phyloP scores from a whole-genome alignment of 2,797 vertebrate species.

The Rhadinocentrus ornatus region DNA sequence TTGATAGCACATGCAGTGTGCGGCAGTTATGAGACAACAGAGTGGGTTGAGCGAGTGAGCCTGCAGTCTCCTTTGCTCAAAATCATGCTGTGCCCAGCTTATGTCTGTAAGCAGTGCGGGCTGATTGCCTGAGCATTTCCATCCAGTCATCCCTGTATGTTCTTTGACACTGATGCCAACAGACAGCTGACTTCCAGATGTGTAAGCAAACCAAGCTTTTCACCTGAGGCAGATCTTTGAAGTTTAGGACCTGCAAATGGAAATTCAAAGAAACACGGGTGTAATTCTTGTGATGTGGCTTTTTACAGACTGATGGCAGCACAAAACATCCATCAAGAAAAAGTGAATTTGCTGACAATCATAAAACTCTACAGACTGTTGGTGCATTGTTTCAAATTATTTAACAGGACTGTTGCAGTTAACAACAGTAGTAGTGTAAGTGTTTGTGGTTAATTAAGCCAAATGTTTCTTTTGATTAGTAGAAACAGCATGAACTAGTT shows the following conservation, averaged over 20 bases:
- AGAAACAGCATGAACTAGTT: conserved; percentile 6
- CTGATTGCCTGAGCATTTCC: conserved; percentile 71
- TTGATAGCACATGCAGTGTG: conserved; percentile 58
- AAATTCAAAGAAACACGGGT: conserved; percentile 49
- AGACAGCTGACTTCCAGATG: conserved; percentile 71
- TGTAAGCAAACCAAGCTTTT: conserved; percentile 73
- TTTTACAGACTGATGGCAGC: conserved; percentile 56
- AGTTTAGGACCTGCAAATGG: conserved; percentile 65
- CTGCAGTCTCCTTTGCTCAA: conserved; percentile 70
- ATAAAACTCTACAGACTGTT: conserved; percentile 33
- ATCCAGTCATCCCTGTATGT: conserved; percentile 58
- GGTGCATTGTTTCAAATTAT: conserved; percentile 17
- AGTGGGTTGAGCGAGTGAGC: conserved; percentile 60
- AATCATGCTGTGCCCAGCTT: conserved; percentile 68
- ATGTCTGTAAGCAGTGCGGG: conserved; percentile 66
- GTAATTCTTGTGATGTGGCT: conserved; percentile 49
- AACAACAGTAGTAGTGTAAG: background rate
- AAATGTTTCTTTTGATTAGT: conserved; percentile 23
- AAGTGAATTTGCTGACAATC: conserved; percentile 60
- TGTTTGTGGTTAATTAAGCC: background rate
- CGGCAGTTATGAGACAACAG: conserved; percentile 69
- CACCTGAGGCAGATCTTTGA: conserved; percentile 71
- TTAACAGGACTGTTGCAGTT: conserved; percentile 25
- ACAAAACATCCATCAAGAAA: conserved; percentile 56
- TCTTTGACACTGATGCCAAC: conserved; percentile 73